These are phyloP conservation scores for Halichoerus grypus DNA, from an alignment of 2,113 vertebrate species.

Conservation along the genomic window DNA sequence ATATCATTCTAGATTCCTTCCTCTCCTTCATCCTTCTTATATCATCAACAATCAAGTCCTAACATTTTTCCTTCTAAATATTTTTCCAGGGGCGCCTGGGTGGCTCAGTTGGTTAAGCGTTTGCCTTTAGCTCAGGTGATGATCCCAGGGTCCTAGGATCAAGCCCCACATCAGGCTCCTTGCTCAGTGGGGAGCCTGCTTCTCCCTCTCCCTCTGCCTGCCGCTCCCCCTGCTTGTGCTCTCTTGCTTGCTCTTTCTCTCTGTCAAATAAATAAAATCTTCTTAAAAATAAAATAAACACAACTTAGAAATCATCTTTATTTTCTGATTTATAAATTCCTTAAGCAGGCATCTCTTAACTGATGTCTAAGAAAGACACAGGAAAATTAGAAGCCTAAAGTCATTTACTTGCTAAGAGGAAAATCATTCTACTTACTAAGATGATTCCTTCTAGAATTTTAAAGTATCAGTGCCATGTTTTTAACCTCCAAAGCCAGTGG, in stretches of 20 bases:
- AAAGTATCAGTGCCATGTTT: not conserved
- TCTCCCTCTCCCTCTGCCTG: no score
- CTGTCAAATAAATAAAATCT: not conserved
- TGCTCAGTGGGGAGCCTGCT: no score
- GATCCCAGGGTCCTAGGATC: not conserved
- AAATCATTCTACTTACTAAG: not conserved
- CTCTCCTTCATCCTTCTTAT: not conserved
- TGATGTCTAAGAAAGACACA: not conserved
- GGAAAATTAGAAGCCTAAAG: not conserved
- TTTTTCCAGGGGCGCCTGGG: not conserved
- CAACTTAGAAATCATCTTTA: not conserved
- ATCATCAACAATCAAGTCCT: not conserved
- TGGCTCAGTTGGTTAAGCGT: not conserved
- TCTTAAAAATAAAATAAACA: not conserved
- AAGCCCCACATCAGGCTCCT: no score
- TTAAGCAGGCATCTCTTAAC: not conserved
- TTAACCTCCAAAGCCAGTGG: not conserved
- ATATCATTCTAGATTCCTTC: not conserved
- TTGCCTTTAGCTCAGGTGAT: not conserved
- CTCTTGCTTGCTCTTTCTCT: no score
- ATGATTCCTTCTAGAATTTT: conserved; percentile 2
- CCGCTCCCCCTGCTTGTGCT: no score
- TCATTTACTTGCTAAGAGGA: not conserved
- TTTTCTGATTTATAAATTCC: not conserved
- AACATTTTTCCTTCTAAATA: not conserved